These are phyloP conservation scores for Perdita meconis DNA, from an alignment of 2,888 invertebrate species.

Conservation along the genomic window DNA sequence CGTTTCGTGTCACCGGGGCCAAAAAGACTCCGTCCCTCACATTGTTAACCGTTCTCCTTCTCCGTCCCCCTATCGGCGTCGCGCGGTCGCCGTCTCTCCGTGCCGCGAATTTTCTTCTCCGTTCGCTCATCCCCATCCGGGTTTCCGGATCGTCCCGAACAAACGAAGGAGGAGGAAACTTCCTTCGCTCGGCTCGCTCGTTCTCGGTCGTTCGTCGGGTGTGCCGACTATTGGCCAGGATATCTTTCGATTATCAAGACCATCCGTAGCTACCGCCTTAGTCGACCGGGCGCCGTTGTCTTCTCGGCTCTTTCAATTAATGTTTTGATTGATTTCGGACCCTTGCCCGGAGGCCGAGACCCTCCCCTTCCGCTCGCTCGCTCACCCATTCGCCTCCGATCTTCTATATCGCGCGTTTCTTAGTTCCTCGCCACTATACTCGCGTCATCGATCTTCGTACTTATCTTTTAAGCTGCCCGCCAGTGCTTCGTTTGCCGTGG, in stretches of 20 bases:
- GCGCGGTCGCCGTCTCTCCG: constrained; percentile 45
- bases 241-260: constrained; percentile 83
- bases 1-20: constrained; percentile 63
- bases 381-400: constrained; percentile 31
- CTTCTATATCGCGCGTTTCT: constrained; percentile 34
- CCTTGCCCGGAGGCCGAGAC: constrained; percentile 68
- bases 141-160: constrained; percentile 34
- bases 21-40: constrained; percentile 61
- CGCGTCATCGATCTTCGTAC: constrained; percentile 48
- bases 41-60: constrained; percentile 49
- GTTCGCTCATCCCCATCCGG: background rate
- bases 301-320: constrained; percentile 84
- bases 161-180: constrained; percentile 58
- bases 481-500: constrained; percentile 19
- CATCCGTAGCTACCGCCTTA: constrained; percentile 78
- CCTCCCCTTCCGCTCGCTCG: constrained; percentile 23
- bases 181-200: constrained; percentile 40
- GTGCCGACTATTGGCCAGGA: constrained; percentile 75
- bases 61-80: constrained; percentile 44
- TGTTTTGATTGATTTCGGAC: constrained; percentile 84
- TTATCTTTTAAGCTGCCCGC: constrained; percentile 42
- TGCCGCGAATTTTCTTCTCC: constrained; percentile 67
- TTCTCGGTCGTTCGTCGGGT: constrained; percentile 44
- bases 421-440: constrained; percentile 9
- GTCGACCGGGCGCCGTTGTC: constrained; percentile 80